Evolutionary conservation across 2,113 vertebrate species (phyloP), one percentile per base, ranked within the genome.

Genomic region (Nesospiza acunhae): DNA sequence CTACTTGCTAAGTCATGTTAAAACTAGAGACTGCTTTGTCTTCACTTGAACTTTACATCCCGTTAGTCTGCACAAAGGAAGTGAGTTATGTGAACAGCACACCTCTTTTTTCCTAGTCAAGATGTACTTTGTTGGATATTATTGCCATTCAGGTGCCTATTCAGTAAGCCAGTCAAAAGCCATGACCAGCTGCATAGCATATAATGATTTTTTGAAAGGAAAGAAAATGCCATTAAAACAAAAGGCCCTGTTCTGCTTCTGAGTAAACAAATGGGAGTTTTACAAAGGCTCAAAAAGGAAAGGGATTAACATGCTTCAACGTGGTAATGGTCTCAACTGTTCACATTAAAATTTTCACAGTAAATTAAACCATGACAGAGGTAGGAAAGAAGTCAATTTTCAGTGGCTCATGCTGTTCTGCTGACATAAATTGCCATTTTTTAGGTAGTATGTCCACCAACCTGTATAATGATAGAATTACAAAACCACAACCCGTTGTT

Each of bases 341-440:
- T 97, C 94, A 93, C 60, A 93, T 96, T 93, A 95, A 94, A 94
- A 95, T 90, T 96, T 96, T 95, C 94, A 95, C 92, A 96, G 88
- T 88, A 96, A 93, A 96, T 96, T 96, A 95, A 97, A 93, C 88
- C 94, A 91, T 94, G 86, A 93, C 73, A 82, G 93, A 93, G 80
- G 88, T 92, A 94, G 78, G 60, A 94, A 96, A 89, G 80, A 96
- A 96, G 94, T 94, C 84, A 93, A n/a, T 96, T 97, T 96, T 86
- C 92, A 95, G 88, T 68, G 60, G 60, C 68, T 90, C 62, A 59
- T 33, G 83, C 79, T 86, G 88, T 92, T 94, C 68, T 83, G 64
- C 88, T 92, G 79, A 93, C 90, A 92, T 88, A 94, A 93, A 95
- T 90, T 84, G 83, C 68, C 60, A 81, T 90, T 92, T 95, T 94